Base-by-base conservation (phyloP, 2,113 vertebrate species). In the Myocastor coypus region DNA sequence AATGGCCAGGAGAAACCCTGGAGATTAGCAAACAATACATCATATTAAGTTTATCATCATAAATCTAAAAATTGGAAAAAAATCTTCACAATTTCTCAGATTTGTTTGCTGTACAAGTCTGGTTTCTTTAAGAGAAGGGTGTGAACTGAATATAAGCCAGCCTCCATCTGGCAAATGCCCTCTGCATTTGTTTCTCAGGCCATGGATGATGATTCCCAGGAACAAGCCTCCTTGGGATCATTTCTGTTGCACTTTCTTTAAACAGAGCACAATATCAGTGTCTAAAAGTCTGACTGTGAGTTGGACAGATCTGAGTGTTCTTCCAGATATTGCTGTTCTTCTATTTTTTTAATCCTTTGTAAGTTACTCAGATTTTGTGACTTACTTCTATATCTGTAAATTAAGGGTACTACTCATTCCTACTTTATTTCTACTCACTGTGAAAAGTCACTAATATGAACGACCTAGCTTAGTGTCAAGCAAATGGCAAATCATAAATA, bases 31-130 rank as follows among this genome's bases (percentile, higher is more conserved):
- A 93, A 96, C 57, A 7, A 69, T 11, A 30, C 14, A 22, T n/a
- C 30, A n/a, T 78, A 32, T 46, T 59, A 78, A 93, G 13, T 50
- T 37, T 68, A 50, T 87, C n/a, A 16, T 68, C 89, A 81, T 82
- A 87, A 94, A 92, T 59, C 34, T 75, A 88, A 91, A 90, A 59
- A 81, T 63, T 81, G 24, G 37, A 83, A 77, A 73, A 63, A 89
- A 78, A 81, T 26, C n/a, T 59, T 61, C 32, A 87, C 14, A 0
- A 9, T 61, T 85, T 88, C 78, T 30, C 66, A 68, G 26, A 85
- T 61, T 91, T 90, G 50, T 80, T 92, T 91, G 64, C 64, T 95
- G 11, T 11, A 24, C 7, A 66, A 9, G 14, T 19, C 34, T 89
- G 82, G 80, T 83, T 87, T 42, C 55, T 86, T 68, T n/a, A 87